Evolutionary conservation across 2,113 vertebrate genomes (phyloP), one percentile per base, ranked within the genome.

Genomic region (Sceloporus undulatus): DNA sequence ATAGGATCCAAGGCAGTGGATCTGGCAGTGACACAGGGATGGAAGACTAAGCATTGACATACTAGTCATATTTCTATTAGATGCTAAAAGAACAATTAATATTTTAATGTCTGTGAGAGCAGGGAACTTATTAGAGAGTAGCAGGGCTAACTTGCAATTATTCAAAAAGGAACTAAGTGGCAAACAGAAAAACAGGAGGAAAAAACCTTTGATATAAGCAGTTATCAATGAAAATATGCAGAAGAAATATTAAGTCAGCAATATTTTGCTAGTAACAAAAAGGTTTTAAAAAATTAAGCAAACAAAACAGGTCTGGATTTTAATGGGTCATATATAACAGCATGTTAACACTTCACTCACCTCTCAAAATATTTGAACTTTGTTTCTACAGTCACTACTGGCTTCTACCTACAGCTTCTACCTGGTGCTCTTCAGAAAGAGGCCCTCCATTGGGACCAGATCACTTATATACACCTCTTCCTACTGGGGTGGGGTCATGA

Each of bases 381-480:
- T 40, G 76, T 25, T n/a, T 23, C n/a, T 34, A 38, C 23, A 77
- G 48, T 27, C 5, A 40, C 7, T 19, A 21, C 21, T 68, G 1
- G 2, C 14, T 77, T 77, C 48, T 84, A 19, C 62, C 34, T 48
- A 3, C 10, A 18, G 59, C 48, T 29, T 70, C 74, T 11, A 84
- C 23, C 16, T 29, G 23, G 9, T 65, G 65, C 48, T 70, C 87
- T 78, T 59, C n/a, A 9, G 38, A 66, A 78, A 70, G 48, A 88
- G 87, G 25, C 11, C 42, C 23, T 8, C 7, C 4, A 6, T 1
- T 9, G 5, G 27, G 9, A 3, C 25, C 2, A 56, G 4, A 27
- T 59, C 62, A 78, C 13, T 56, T 84, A 70, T 88, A 88, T 84
- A 88, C 21, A 13, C 48, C 9, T 88, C 25, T 34, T 71, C 14